Evolutionary conservation across 2,113 vertebrate genomes (phyloP).

Genomic region (Cromileptes altivelis): DNA sequence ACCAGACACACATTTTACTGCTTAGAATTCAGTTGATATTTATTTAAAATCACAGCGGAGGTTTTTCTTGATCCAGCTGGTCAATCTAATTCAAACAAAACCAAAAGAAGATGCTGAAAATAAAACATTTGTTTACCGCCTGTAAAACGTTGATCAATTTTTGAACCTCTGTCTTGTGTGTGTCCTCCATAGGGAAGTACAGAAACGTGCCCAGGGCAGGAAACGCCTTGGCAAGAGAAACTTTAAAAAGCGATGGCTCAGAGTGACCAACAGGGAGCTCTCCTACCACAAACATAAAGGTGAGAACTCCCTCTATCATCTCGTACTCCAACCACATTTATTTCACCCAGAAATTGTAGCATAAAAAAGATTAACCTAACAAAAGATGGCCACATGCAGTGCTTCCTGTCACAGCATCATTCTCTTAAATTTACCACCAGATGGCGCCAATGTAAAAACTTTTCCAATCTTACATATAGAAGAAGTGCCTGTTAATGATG

Average conservation of each 20-base stretch:
- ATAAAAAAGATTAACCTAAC: neutral
- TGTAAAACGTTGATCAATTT: neutral
- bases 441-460: neutral
- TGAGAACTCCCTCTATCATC: slow-evolving; percentile 58
- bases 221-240: slow-evolving; percentile 93
- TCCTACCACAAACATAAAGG: slow-evolving; percentile 97
- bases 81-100: neutral
- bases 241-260: slow-evolving; percentile 97
- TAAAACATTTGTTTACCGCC: neutral
- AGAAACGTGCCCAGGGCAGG: slow-evolving; percentile 95
- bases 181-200: slow-evolving; percentile 89
- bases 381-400: neutral
- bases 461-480: neutral
- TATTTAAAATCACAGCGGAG: neutral
- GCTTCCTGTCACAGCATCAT: neutral
- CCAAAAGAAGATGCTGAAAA: neutral
- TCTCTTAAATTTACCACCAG: neutral
- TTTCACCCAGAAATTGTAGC: neutral
- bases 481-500: neutral
- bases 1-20: neutral
- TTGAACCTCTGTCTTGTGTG: neutral
- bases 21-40: neutral
- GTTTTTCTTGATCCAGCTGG: neutral
- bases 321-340: neutral
- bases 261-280: slow-evolving; percentile 93